Evolutionary conservation across 1,140 invertebrate species (phyloP), one percentile per base, ranked within the genome.

Genomic region (Psilanteris sp.): DNA sequence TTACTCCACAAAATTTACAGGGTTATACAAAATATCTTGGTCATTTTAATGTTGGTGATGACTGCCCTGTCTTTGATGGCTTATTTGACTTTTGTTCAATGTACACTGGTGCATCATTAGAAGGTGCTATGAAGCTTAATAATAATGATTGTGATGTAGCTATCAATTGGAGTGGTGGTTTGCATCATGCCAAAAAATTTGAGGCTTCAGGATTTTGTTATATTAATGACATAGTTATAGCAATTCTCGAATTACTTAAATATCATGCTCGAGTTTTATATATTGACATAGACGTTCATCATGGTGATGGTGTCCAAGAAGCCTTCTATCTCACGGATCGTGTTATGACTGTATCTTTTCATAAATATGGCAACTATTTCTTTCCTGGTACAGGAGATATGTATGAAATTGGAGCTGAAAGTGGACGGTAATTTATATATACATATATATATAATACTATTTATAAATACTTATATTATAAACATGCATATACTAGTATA

Each of bases 131-230:
- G 81, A 96, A 97, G 82, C 84, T 99, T 0, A 99, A 99, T 84
- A 95, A 97, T 81, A 94, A 96, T 80, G 92, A 93, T 72, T 97
- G 96, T 86, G 98, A 99, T 85, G 99, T 99, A 76, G 98, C 97
- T 4, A 95, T 99, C 13, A 99, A 99, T 88, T 99, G 98, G 98
- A 97, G 97, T 2, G 98, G 98, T 9, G 98, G 98, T 0, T 89
- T 99, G 13, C 98, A 99, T 91, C 98, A 99, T 90, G 98, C 98
- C 0, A 99, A 99, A 86, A 99, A 99, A 85, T 98, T 97, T 83
- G 98, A 99, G 89, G 97, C 98, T 0, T 98, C 97, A 6, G 96
- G 96, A 15, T 99, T 99, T 83, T 99, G 97, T 87, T 99, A 98
- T 82, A 96, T 98, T 0, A 99, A 99, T 83, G 98, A 99, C 85